Conservation (phyloP, 1,140 invertebrate species). For the Habropoda laboriosa region DNA sequence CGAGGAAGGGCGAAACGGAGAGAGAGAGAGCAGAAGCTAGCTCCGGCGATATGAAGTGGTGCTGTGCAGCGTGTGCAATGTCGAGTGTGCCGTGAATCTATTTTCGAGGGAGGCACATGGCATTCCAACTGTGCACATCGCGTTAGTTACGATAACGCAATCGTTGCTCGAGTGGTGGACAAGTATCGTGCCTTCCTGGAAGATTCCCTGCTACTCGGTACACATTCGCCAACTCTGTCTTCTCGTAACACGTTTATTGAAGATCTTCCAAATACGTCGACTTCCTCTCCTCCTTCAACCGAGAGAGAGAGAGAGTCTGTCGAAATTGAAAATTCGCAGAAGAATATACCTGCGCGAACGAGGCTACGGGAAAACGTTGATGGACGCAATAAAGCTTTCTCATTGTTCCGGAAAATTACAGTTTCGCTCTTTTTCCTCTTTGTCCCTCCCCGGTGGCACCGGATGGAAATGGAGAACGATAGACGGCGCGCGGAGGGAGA, state of each 20-base stretch:
- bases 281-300: neutral
- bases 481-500: neutral
- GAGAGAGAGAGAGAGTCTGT: neutral
- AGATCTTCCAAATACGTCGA: neutral
- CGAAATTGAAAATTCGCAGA: neutral
- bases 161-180: conserved; percentile 11
- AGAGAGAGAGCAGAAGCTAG: neutral
- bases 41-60: conserved; percentile 40
- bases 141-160: conserved; percentile 29
- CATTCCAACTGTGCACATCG: conserved; percentile 11
- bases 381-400: neutral
- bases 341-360: neutral
- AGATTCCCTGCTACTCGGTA: neutral
- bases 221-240: no score
- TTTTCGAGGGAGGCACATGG: conserved; percentile 50
- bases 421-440: neutral
- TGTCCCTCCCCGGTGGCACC: neutral
- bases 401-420: neutral
- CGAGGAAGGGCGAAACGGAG: conserved; percentile 5
- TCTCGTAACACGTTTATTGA: neutral
- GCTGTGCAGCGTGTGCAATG: conserved; percentile 46
- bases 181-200: conserved; percentile 32
- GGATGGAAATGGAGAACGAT: neutral
- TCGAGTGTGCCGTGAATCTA: conserved; percentile 56
- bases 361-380: neutral